These are phyloP conservation scores for Mallotus villosus DNA, from an alignment of 2,797 vertebrate species.

Conservation along the genomic window DNA sequence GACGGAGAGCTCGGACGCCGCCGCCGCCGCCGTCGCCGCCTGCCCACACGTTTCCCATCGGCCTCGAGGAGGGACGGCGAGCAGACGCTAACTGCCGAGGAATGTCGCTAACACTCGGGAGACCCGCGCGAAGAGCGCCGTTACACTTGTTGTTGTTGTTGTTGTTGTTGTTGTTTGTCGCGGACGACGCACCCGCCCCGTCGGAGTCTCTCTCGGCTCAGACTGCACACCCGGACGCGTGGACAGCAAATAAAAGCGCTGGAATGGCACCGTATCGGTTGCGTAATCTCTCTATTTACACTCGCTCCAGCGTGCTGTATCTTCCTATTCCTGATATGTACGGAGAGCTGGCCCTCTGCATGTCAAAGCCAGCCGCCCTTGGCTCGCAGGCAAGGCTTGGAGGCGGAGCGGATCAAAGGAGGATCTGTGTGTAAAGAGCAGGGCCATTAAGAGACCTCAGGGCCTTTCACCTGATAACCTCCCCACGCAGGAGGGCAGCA, in stretches of 20 bases:
- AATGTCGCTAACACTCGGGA: not conserved
- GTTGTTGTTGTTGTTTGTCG: too few relatives aligned
- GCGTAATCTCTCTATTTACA: slow-evolving; percentile 48
- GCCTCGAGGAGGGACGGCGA: not conserved
- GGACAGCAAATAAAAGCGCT: not conserved
- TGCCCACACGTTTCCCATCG: slow-evolving; percentile 13
- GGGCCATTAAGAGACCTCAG: slow-evolving; percentile 50
- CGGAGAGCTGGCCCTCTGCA: slow-evolving; percentile 27
- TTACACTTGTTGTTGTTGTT: not conserved
- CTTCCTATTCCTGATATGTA: slow-evolving; percentile 14
- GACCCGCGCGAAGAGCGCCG: not conserved
- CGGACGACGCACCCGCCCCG: too few relatives aligned
- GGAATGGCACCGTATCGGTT: not conserved
- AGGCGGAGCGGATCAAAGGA: slow-evolving; percentile 62
- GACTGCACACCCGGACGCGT: not conserved
- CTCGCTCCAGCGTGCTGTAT: slow-evolving; percentile 43
- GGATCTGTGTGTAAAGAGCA: slow-evolving; percentile 52
- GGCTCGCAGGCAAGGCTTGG: slow-evolving; percentile 38
- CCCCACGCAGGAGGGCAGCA: slow-evolving; percentile 36
- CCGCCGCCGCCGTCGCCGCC: not conserved
- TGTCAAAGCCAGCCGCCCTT: slow-evolving; percentile 55
- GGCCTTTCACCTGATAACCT: slow-evolving; percentile 62
- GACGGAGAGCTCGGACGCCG: slow-evolving; percentile 6
- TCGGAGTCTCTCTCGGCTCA: not conserved
- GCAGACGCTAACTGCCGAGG: not conserved